These are phyloP conservation scores for Oreochromis niloticus DNA, from an alignment of 2,113 vertebrate genomes.

Conservation along the genomic window DNA sequence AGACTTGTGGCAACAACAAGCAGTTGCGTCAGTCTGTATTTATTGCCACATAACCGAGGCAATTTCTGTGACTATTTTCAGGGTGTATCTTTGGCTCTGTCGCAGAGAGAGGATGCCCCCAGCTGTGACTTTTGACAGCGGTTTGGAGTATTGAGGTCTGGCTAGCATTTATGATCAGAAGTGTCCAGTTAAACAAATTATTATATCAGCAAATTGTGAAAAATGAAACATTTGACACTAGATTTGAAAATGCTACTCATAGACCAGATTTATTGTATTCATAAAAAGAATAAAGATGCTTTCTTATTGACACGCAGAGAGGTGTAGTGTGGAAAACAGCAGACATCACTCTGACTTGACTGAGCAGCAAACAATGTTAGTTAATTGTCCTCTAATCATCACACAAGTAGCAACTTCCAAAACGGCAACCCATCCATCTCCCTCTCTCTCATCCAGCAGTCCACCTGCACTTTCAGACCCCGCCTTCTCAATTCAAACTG, in stretches of 20 bases:
- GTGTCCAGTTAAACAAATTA: not conserved
- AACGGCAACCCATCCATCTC: not conserved
- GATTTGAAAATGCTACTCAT: not conserved
- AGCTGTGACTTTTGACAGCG: not conserved
- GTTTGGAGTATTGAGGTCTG: not conserved
- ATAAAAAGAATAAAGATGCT: not conserved
- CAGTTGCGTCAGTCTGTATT: not conserved
- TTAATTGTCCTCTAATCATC: not conserved
- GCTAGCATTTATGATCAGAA: not conserved
- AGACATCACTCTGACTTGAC: not conserved
- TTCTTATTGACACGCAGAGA: not conserved
- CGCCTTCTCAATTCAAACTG: not conserved
- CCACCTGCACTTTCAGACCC: not conserved
- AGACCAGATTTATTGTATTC: not conserved
- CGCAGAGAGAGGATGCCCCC: not conserved
- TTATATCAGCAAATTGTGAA: not conserved
- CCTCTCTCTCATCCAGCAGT: not conserved
- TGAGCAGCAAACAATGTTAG: not conserved
- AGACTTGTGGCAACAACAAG: not conserved
- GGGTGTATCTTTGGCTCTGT: not conserved
- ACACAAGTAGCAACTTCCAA: not conserved
- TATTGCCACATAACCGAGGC: not conserved
- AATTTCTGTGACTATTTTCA: not conserved
- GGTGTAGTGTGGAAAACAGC: not conserved
- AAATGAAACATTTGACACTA: not conserved